phyloP scores from a whole-genome alignment of 2,888 invertebrate genomes.

The Heliconius erato region DNA sequence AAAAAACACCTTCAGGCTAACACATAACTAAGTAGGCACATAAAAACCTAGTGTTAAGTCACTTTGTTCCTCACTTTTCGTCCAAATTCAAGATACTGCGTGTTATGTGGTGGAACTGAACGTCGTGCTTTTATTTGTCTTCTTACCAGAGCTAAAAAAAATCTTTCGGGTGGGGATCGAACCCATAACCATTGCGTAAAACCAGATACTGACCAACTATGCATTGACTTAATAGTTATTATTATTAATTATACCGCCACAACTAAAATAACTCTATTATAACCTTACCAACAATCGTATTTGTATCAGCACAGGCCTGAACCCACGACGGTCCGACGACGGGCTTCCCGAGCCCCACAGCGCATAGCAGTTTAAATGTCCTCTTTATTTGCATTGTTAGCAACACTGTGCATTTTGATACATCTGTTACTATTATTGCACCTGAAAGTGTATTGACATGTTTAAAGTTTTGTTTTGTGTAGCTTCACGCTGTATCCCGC shows the following conservation, averaged over 20 bases:
- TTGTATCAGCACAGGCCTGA: constrained; percentile 71
- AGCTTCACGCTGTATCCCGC: too few relatives aligned
- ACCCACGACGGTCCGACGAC: constrained; percentile 84
- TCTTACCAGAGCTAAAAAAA: not conserved
- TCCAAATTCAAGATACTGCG: too few relatives aligned
- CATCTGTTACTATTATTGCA: constrained; percentile 82
- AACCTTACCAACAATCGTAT: constrained; percentile 71
- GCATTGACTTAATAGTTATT: not conserved
- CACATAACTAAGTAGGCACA: too few relatives aligned
- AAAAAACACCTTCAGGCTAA: too few relatives aligned
- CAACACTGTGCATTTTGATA: constrained; percentile 80
- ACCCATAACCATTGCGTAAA: not conserved
- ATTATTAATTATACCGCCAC: too few relatives aligned
- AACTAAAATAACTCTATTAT: too few relatives aligned
- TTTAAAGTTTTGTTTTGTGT: not conserved
- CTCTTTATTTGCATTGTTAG: constrained; percentile 84
- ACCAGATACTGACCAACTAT: too few relatives aligned
- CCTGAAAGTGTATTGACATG: constrained; percentile 68
- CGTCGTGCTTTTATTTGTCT: not conserved
- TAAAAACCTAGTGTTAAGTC: too few relatives aligned
- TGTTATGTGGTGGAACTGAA: not conserved
- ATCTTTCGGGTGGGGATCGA: not conserved
- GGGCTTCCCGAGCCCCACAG: constrained; percentile 86
- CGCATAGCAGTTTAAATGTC: constrained; percentile 86
- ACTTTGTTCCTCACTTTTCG: too few relatives aligned